Base-by-base conservation (phyloP, 2,888 invertebrate genomes). In the Acleris cristana region DNA sequence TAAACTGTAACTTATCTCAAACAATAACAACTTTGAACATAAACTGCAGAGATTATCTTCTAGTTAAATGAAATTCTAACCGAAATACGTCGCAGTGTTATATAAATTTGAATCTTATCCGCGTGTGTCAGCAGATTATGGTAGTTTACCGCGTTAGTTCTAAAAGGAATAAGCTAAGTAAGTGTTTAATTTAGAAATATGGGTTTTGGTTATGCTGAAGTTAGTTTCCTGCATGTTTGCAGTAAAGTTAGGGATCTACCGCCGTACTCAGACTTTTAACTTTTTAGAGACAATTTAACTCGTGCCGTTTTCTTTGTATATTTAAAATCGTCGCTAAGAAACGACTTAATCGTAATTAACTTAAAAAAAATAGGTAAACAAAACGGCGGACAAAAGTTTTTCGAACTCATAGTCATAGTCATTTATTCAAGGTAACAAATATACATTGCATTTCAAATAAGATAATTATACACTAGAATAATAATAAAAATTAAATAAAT, bases 51-150 rank as follows among this genome's bases (percentile, higher is more conserved):
- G 59, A 53, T 62, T 62, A 62, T 45, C 45, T 23, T 51, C 30
- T 30, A 60, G 51, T 51, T 16, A 51, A 51, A 60, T 60, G 49
- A 51, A 60, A 40, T 59, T 49, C 30, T 49, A 5, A 18, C 34
- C 34, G 51, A n/a, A 51, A 60, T 54, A 7, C 51, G 34, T 55
- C 21, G 12, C 18, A 56, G 57, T 57, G 57, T 57, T 64, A 40
- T 30, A 64, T 57, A 64, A 64, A 64, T 56, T 64, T n/a, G 16
- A 57, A 34, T 14, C 23, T 55, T 51, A 57, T 57, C 51, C 44
- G 49, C 56, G 23, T 51, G 40, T 49, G 56, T 51, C 51, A 60
- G 59, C 59, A 60, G 59, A 60, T 60, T 60, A 40, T 34, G 30
- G n/a, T 21, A 60, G n/a, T 51, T 51, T 51, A 51, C 16, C 19